A percentile compares a stretch with the other conserved stretches of the same genome.
phyloP scores from a whole-genome alignment of 2,113 vertebrate species.

The Cyanoliseus patagonus region DNA sequence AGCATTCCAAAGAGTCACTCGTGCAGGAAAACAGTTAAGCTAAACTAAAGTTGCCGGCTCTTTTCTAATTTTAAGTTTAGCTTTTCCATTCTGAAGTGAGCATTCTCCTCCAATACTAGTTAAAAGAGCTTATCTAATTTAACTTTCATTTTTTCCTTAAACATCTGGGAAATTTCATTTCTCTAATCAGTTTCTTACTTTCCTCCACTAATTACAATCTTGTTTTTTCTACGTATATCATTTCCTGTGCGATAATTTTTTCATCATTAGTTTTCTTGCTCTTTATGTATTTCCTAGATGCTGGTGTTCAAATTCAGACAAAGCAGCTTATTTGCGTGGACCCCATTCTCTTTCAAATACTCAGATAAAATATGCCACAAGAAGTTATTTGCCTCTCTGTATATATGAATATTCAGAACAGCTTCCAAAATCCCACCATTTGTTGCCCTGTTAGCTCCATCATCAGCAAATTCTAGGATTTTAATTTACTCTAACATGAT shows the following conservation, averaged over 20 bases:
- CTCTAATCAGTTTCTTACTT: slow-evolving; percentile 64
- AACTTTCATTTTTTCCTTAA: slow-evolving; percentile 44
- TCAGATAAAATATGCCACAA: not conserved
- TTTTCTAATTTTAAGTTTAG: slow-evolving; percentile 41
- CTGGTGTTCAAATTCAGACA: not conserved
- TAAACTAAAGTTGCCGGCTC: slow-evolving; percentile 28
- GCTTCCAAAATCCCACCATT: not conserved
- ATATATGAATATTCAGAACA: not conserved
- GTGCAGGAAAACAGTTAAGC: slow-evolving; percentile 50
- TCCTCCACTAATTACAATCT: slow-evolving; percentile 43
- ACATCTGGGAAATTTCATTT: slow-evolving; percentile 57
- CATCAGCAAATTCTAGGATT: not conserved
- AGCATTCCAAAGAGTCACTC: slow-evolving; percentile 46
- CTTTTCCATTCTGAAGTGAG: slow-evolving; percentile 17
- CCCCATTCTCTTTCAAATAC: not conserved
- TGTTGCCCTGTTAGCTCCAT: not conserved
- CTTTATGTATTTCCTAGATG: slow-evolving; percentile 32
- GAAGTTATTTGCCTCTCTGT: not conserved
- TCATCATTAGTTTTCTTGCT: slow-evolving; percentile 42
- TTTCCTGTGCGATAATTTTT: slow-evolving; percentile 40
- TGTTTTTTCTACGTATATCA: slow-evolving; percentile 42
- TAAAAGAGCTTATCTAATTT: slow-evolving; percentile 56
- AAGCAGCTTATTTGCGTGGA: not conserved
- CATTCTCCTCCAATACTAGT: slow-evolving; percentile 8
- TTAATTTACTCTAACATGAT: not conserved